Evolutionary conservation across 2,797 vertebrate species (phyloP), one percentile per base, ranked within the genome.

Genomic region (Falco concolor): DNA sequence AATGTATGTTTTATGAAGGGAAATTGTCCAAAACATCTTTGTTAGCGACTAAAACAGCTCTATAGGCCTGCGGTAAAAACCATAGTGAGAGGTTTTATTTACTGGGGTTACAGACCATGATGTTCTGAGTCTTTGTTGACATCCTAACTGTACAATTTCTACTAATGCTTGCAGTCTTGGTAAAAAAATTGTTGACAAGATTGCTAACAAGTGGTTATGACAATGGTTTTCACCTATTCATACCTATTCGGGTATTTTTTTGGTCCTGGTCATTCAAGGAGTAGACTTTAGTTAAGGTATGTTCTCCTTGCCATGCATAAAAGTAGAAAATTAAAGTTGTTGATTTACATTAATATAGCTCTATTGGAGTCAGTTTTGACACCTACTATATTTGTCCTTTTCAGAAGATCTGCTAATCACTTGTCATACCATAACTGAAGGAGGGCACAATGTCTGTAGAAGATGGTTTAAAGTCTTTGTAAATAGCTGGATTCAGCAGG

Each of bases 81-180:
- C 36, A 9, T 13, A 8, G 59, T 5, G 3, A 28, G 22, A 47
- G 64, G 32, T 40, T 27, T 22, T 60, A 5, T 49, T 54, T 52
- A 11, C 19, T 79, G 64, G 12, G 40, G 16, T 59, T 60, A 20
- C 2, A 13, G 14, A 36, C 28, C 8, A 10, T 38, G 21, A 27
- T 79, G 38, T 61, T 88, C 36, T 40, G 45, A 87, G n/a, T 60
- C 19, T 49, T 24, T 52, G 63, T 24, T 65, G 27, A 13, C 38
- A 64, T 15, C 34, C 10, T 6, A n/a, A 61, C 2, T 16, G 0
- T 38, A 34, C 80, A 47, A 6, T 1, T 5, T 1, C 27, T 20
- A 11, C 14, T n/a, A 38, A 34, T 22, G 13, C 9, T 56, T 73
- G 27, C 7, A 47, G 38, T 42, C 3, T 8, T 38, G 18, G 4